A percentile compares a stretch with the other conserved stretches of the same genome.
Conservation (phyloP, 2,113 vertebrate species). For the Hystrix cristata region DNA sequence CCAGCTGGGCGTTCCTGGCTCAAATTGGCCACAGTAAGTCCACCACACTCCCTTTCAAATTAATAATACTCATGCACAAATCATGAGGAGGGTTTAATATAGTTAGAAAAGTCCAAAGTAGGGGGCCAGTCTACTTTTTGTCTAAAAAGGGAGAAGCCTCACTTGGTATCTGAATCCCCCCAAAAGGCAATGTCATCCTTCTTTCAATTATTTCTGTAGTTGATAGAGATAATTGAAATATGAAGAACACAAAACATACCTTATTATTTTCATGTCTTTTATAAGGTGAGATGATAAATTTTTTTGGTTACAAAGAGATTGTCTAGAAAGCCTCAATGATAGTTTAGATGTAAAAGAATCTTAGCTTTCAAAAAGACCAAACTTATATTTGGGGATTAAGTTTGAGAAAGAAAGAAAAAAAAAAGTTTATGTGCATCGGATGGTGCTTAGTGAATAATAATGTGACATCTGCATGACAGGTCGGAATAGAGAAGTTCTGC, state of each 20-base stretch:
- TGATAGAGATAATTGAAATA: not conserved
- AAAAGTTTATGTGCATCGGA: not conserved
- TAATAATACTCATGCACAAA: not conserved
- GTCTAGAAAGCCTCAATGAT: not conserved
- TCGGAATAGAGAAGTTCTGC: not conserved
- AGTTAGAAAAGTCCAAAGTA: not conserved
- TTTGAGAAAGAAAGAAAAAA: not conserved
- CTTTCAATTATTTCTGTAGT: not conserved
- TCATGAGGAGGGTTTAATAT: not conserved
- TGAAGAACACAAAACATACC: not conserved
- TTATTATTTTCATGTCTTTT: slow-evolving; percentile 17
- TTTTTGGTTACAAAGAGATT: not conserved
- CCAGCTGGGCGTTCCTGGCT: too few relatives aligned
- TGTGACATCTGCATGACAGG: not conserved
- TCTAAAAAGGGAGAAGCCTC: not conserved
- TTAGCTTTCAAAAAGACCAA: not conserved
- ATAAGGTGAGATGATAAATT: not conserved
- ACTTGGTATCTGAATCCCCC: not conserved
- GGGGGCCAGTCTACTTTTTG: not conserved
- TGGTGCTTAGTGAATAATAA: not conserved
- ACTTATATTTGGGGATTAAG: not conserved
- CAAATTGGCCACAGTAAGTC: too few relatives aligned
- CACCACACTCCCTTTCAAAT: not conserved
- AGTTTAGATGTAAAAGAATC: slow-evolving; percentile 31
- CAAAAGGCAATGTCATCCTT: not conserved